Conservation (phyloP, 2,888 invertebrate species). For the Arenicola marina region DNA sequence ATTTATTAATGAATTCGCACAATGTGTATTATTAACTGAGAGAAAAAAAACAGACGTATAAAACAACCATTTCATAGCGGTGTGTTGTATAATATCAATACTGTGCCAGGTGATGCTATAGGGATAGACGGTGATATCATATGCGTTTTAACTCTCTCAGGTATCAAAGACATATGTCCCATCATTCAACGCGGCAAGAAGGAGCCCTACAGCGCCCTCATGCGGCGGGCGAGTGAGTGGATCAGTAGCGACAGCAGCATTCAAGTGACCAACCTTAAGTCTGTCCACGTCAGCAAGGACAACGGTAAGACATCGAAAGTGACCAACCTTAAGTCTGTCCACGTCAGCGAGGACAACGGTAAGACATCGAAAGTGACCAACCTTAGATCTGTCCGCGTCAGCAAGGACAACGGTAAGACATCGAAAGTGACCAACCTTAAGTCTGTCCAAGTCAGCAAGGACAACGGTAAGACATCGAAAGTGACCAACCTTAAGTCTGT, state of each 20-base stretch:
- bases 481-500: too few relatives aligned
- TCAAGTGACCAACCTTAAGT: conserved; percentile 16
- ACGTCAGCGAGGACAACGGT: conserved; percentile 14
- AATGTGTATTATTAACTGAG: background rate
- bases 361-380: conserved; percentile 19
- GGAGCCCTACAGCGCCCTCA: conserved; percentile 14
- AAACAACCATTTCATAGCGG: background rate
- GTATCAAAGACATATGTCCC: conserved; percentile 16
- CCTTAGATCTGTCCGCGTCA: conserved; percentile 12
- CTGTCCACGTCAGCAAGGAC: conserved; percentile 13
- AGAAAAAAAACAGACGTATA: background rate
- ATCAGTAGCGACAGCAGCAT: conserved; percentile 3
- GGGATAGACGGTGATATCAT: too few relatives aligned
- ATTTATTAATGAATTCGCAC: background rate
- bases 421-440: conserved; percentile 16
- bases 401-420: conserved; percentile 13
- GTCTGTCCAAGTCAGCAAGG: conserved; percentile 14
- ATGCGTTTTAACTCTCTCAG: too few relatives aligned
- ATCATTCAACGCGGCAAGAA: conserved; percentile 1
- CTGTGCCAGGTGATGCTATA: too few relatives aligned
- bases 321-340: conserved; percentile 17
- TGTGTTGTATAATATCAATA: too few relatives aligned
- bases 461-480: too few relatives aligned
- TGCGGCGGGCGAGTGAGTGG: conserved; percentile 18
- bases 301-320: conserved; percentile 13